phyloP scores from a whole-genome alignment of 2,797 vertebrate species.

The Cichlasoma orientale region DNA sequence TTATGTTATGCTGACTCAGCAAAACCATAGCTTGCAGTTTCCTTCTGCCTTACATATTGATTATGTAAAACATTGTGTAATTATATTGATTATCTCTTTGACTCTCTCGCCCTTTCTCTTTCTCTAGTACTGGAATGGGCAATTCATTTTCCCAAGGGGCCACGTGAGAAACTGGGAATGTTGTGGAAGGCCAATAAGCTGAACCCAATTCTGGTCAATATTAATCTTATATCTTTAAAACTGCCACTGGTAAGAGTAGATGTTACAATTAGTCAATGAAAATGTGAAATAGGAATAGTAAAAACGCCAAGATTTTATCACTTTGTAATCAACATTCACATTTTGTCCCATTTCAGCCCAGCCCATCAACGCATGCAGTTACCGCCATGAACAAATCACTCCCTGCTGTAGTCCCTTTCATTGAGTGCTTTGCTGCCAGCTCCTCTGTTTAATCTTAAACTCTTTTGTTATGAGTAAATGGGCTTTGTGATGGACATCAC shows the following conservation, averaged over 20 bases:
- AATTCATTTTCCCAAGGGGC: background rate
- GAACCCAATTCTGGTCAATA: background rate
- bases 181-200: background rate
- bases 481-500: background rate
- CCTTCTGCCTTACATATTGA: background rate
- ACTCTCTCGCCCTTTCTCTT: background rate
- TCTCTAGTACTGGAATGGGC: background rate
- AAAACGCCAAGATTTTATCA: background rate
- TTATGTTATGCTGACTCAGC: background rate
- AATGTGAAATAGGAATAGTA: background rate
- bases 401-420: background rate
- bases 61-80: conserved; percentile 1
- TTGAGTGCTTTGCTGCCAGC: background rate
- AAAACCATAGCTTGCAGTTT: conserved; percentile 2
- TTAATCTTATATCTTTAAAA: background rate
- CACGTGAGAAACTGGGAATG: background rate
- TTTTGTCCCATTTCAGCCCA: background rate
- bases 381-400: background rate
- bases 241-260: too few relatives aligned
- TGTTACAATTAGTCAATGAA: background rate
- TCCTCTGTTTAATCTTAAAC: background rate
- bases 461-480: background rate
- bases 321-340: background rate
- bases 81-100: background rate
- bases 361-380: background rate